These are phyloP conservation scores for Aldabrachelys gigantea DNA, from an alignment of 2,113 vertebrate species.

Conservation along the genomic window DNA sequence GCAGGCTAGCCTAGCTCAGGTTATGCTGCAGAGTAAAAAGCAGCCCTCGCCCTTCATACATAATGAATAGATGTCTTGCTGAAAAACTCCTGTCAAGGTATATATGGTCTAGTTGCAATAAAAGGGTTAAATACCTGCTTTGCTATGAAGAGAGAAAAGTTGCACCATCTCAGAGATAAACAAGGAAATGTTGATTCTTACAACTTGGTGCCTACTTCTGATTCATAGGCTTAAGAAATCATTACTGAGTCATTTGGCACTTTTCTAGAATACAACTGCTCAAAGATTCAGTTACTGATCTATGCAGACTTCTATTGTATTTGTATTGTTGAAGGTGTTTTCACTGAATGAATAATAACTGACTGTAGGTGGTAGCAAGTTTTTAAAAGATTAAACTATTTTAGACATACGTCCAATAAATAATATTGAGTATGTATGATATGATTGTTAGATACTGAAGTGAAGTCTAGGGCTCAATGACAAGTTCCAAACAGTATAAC, in stretches of 20 bases:
- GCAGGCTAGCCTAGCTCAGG: not conserved
- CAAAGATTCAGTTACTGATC: not conserved
- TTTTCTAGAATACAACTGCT: not conserved
- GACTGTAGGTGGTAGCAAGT: not conserved
- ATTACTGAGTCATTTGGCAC: not conserved
- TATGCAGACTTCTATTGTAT: not conserved
- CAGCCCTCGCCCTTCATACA: not conserved
- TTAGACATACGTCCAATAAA: constrained; percentile 5
- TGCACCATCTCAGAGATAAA: not conserved
- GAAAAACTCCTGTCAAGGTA: not conserved
- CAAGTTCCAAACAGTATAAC: too few relatives aligned
- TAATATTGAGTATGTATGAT: not conserved
- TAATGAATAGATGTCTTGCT: not conserved
- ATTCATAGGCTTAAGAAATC: not conserved
- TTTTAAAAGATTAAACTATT: not conserved
- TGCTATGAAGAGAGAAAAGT: not conserved
- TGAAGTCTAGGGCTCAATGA: not conserved
- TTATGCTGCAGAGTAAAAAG: not conserved
- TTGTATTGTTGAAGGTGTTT: not conserved
- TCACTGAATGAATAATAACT: not conserved
- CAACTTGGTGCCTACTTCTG: not conserved
- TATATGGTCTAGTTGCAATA: not conserved
- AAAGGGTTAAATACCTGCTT: not conserved
- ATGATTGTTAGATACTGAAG: not conserved
- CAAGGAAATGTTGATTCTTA: not conserved